These are phyloP conservation scores for Apodemus agrarius DNA, from an alignment of 2,797 vertebrate genomes.

Conservation along the genomic window DNA sequence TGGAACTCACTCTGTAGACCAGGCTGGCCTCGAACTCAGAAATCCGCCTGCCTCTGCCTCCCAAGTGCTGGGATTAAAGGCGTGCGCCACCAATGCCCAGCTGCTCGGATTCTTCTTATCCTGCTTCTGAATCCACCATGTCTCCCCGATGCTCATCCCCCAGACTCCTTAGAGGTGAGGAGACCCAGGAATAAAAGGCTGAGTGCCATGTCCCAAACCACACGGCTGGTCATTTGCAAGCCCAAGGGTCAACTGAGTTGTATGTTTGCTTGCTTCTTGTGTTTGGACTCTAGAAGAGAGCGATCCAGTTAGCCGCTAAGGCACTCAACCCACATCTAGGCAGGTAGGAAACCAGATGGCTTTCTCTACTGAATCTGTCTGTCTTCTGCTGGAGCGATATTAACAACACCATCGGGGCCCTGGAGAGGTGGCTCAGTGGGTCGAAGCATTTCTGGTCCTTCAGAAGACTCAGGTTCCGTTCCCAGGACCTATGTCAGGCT, in stretches of 20 bases:
- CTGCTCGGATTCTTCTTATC: background rate
- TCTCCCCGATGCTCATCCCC: background rate
- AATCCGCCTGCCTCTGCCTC: too few relatives aligned
- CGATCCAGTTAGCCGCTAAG: background rate
- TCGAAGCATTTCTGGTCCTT: background rate
- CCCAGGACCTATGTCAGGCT: background rate
- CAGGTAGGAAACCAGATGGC: background rate
- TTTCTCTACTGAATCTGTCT: background rate
- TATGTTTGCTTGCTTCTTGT: background rate
- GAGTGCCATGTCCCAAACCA: background rate
- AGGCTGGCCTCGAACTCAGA: too few relatives aligned
- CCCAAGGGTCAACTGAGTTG: background rate
- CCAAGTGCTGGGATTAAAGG: too few relatives aligned
- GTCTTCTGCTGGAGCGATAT: background rate
- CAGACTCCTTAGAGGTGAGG: background rate
- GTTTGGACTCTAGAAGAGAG: background rate
- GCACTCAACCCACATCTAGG: background rate
- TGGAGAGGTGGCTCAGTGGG: background rate
- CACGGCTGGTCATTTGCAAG: background rate
- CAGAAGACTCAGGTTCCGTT: background rate
- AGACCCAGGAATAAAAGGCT: background rate
- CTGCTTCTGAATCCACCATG: background rate
- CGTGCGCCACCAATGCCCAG: too few relatives aligned
- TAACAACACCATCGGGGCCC: background rate
- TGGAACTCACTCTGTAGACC: too few relatives aligned